Percentiles rank a stretch among this genome's conserved stretches.
These are phyloP conservation scores for Zeugodacus cucurbitae DNA, from an alignment of 1,140 invertebrate genomes.

Conservation along the genomic window DNA sequence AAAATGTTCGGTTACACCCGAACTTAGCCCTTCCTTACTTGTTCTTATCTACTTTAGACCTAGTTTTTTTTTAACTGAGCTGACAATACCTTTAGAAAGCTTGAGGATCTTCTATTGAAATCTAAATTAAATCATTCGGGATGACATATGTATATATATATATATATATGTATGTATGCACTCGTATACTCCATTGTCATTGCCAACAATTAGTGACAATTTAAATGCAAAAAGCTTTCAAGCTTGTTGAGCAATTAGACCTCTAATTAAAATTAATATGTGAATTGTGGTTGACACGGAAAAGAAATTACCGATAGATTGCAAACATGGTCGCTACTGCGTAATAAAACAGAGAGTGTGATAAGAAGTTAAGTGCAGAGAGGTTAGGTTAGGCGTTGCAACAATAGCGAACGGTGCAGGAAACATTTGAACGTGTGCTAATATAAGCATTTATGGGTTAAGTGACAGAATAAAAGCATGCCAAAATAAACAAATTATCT, in stretches of 20 bases:
- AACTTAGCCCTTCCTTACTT: too few species aligned
- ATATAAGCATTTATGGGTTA: slow-evolving; percentile 4
- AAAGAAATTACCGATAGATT: neutral
- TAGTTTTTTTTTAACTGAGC: too few species aligned
- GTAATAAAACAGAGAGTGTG: neutral
- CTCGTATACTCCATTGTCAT: too few species aligned
- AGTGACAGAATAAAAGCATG: slow-evolving; percentile 12
- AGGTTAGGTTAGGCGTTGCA: neutral
- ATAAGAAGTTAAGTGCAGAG: too few species aligned
- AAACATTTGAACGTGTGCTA: neutral
- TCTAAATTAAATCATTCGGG: too few species aligned
- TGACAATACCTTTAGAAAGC: too few species aligned
- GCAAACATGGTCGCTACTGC: too few species aligned
- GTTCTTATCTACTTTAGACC: too few species aligned
- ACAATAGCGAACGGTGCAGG: neutral
- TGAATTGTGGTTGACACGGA: slow-evolving; percentile 1
- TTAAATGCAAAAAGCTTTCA: neutral
- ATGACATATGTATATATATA: too few species aligned
- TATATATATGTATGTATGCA: too few species aligned
- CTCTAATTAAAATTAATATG: neutral
- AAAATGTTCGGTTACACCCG: too few species aligned
- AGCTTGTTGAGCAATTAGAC: neutral
- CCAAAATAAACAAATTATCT: slow-evolving; percentile 36
- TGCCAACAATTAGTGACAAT: neutral
- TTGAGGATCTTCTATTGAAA: too few species aligned